phyloP scores from a whole-genome alignment of 1,140 invertebrate species.

The Rhopalosiphum padi region DNA sequence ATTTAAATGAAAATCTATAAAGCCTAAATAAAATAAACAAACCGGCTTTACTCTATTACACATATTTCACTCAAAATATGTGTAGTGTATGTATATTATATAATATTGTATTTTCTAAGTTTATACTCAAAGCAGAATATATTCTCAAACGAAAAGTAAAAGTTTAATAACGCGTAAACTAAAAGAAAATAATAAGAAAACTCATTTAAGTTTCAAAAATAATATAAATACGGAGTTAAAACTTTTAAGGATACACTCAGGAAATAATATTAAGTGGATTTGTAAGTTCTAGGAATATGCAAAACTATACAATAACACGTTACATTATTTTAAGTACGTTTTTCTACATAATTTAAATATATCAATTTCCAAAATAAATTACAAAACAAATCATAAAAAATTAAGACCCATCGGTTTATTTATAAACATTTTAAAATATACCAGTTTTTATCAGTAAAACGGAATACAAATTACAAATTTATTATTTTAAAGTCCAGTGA shows the following conservation, averaged over 20 bases:
- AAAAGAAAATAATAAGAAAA: slow-evolving; percentile 61
- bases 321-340: not conserved
- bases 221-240: slow-evolving; percentile 33
- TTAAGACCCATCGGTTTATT: not conserved
- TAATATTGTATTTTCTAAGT: slow-evolving; percentile 43
- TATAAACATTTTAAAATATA: not conserved
- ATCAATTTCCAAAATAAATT: slow-evolving; percentile 22
- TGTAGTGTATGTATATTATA: not conserved
- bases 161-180: slow-evolving; percentile 49
- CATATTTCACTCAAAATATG: not conserved
- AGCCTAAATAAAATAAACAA: not conserved
- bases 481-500: not conserved
- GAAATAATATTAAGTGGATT: slow-evolving; percentile 41
- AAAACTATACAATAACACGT: not conserved
- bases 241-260: slow-evolving; percentile 33
- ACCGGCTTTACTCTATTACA: not conserved
- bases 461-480: not conserved
- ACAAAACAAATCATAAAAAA: not conserved
- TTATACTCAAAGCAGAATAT: slow-evolving; percentile 22
- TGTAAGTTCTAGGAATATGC: slow-evolving; percentile 4
- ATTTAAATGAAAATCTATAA: not conserved
- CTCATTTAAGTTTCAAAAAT: slow-evolving; percentile 63
- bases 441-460: not conserved
- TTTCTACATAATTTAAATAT: not conserved
- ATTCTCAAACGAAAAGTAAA: slow-evolving; percentile 43